phyloP scores from a whole-genome alignment of 2,113 vertebrate species.

The Gallinago undulata region DNA sequence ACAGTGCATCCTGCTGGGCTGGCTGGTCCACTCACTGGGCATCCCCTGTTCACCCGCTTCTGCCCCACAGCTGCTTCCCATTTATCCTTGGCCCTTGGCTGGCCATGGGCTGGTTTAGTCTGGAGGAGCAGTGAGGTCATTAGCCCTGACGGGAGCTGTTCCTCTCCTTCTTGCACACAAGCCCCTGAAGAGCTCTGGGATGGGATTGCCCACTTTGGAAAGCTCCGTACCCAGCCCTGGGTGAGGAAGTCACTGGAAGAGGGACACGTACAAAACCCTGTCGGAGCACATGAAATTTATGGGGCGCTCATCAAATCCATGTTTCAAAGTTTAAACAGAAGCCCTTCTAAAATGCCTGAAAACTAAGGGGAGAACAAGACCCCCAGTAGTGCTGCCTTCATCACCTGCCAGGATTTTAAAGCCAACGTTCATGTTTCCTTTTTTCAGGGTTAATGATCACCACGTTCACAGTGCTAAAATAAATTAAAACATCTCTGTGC shows the following conservation, averaged over 20 bases:
- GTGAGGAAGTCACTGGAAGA: neutral
- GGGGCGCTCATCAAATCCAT: fast-evolving
- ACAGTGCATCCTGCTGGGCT: neutral
- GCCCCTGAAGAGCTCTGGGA: neutral
- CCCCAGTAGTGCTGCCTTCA: fast-evolving
- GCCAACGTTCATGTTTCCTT: neutral
- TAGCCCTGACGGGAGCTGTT: neutral
- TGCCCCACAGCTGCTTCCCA: constrained; percentile 38
- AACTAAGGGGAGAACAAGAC: neutral
- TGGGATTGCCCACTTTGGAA: neutral
- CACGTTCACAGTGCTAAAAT: neutral
- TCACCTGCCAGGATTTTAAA: neutral
- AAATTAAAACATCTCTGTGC: neutral
- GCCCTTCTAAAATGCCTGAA: neutral
- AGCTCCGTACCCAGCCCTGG: neutral
- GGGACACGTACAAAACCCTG: neutral
- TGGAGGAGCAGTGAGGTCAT: neutral
- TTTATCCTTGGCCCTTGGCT: neutral
- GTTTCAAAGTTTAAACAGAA: neutral
- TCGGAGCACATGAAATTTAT: neutral
- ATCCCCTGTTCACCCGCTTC: neutral
- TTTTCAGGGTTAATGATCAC: neutral
- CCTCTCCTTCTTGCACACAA: neutral
- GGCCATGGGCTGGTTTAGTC: neutral
- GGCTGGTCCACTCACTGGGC: neutral